Percentiles rank a stretch among this genome's conserved stretches.
Evolutionary conservation across 2,113 vertebrate genomes (phyloP).

Genomic region (Gorsachius goisagi): DNA sequence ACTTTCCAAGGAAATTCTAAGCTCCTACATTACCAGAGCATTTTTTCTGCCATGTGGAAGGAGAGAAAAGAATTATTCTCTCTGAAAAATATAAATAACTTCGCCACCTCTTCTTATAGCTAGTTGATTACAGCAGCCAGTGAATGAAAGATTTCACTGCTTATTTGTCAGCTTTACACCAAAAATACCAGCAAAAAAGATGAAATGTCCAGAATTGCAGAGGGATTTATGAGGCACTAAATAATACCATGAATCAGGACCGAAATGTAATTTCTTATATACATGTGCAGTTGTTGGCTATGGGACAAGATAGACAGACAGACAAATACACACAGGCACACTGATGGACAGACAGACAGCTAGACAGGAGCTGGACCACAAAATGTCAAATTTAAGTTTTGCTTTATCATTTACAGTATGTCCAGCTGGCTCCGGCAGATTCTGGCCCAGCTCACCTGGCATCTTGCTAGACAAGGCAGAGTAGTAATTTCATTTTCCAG

Average conservation of each 20-base stretch:
- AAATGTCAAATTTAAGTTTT: background rate
- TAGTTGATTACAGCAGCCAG: slow-evolving; percentile 19
- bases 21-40: background rate
- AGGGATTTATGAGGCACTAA: slow-evolving; percentile 14
- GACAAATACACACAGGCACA: background rate
- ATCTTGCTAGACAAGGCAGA: background rate
- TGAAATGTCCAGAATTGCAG: background rate
- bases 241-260: background rate
- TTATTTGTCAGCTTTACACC: background rate
- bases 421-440: background rate
- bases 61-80: slow-evolving; percentile 14
- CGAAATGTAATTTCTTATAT: background rate
- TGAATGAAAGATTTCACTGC: background rate
- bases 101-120: background rate
- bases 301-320: background rate
- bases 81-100: slow-evolving; percentile 38
- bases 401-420: background rate
- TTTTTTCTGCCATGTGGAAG: background rate
- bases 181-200: background rate
- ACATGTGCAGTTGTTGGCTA: background rate
- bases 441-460: background rate
- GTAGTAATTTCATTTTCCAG: background rate
- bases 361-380: background rate
- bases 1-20: slow-evolving; percentile 18
- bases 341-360: background rate